A percentile compares a stretch with the other conserved stretches of the same genome.
phyloP scores from a whole-genome alignment of 2,113 vertebrate genomes.

The Sakesphorus luctuosus region DNA sequence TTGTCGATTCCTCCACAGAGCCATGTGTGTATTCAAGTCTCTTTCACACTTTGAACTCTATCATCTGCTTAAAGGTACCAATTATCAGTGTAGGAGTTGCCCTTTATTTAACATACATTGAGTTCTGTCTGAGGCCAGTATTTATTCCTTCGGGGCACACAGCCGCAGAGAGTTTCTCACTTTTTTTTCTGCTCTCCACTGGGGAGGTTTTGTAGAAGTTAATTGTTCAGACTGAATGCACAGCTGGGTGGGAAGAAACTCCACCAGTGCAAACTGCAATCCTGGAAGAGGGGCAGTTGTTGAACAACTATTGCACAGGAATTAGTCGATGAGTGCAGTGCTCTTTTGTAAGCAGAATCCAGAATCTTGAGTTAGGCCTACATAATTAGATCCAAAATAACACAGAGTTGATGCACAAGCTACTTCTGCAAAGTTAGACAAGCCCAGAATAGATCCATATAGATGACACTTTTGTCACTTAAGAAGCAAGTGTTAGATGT shows the following conservation, averaged over 20 bases:
- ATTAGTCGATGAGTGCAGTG: accelerated
- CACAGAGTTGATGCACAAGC: not conserved
- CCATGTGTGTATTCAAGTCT: accelerated
- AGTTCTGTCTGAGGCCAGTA: not conserved
- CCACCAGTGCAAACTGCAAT: not conserved
- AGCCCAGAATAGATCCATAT: not conserved
- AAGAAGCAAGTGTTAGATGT: not conserved
- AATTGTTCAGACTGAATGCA: not conserved
- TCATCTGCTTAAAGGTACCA: not conserved
- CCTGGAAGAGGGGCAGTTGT: not conserved
- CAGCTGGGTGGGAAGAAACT: not conserved
- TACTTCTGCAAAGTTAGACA: not conserved
- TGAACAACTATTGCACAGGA: not conserved
- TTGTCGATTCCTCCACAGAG: not conserved
- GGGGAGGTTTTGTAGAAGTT: not conserved
- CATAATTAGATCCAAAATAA: not conserved
- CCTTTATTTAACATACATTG: accelerated
- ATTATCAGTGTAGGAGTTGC: not conserved
- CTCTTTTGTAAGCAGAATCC: not conserved
- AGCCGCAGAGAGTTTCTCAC: not conserved
- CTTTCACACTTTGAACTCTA: not conserved
- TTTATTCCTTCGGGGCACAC: not conserved
- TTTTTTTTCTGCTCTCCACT: not conserved
- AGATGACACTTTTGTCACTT: not conserved
- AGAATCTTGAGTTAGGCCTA: not conserved